phyloP scores from a whole-genome alignment of 2,113 vertebrate genomes.

The Hyla sarda region DNA sequence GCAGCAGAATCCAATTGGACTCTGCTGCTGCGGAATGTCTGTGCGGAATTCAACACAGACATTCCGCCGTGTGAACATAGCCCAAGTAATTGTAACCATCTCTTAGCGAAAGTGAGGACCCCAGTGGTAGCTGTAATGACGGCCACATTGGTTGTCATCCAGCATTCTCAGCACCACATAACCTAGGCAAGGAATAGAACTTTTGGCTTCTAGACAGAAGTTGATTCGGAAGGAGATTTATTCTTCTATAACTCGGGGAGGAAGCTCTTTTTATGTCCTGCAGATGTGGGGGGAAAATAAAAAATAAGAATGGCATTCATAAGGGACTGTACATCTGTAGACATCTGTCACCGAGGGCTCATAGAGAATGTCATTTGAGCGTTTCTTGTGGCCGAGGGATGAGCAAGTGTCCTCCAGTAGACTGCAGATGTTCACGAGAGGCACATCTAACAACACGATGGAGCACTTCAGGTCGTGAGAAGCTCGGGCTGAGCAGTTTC shows the following conservation, averaged over 20 bases:
- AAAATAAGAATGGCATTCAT: not conserved
- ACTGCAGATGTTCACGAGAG: constrained; percentile 24
- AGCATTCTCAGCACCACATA: not conserved
- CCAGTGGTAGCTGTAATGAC: too few relatives aligned
- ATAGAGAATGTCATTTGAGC: not conserved
- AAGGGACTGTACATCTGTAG: not conserved
- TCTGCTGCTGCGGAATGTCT: too few relatives aligned
- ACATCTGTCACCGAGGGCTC: not conserved
- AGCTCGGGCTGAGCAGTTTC: not conserved
- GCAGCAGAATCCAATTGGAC: too few relatives aligned
- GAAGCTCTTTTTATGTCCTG: not conserved
- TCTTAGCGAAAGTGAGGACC: too few relatives aligned
- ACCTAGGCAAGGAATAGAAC: not conserved
- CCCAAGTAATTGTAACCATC: too few relatives aligned
- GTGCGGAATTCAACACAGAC: too few relatives aligned
- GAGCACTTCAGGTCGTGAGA: constrained; percentile 3
- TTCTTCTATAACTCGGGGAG: not conserved
- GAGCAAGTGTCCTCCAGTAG: not conserved
- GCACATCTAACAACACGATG: not conserved
- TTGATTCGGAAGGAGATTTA: not conserved
- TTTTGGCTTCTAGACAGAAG: not conserved
- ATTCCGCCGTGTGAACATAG: too few relatives aligned
- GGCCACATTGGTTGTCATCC: not conserved
- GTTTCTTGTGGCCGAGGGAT: constrained; percentile 14
- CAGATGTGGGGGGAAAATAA: not conserved